Base-by-base conservation (phyloP, 2,797 vertebrate species). In the Lutjanus campechanus region DNA sequence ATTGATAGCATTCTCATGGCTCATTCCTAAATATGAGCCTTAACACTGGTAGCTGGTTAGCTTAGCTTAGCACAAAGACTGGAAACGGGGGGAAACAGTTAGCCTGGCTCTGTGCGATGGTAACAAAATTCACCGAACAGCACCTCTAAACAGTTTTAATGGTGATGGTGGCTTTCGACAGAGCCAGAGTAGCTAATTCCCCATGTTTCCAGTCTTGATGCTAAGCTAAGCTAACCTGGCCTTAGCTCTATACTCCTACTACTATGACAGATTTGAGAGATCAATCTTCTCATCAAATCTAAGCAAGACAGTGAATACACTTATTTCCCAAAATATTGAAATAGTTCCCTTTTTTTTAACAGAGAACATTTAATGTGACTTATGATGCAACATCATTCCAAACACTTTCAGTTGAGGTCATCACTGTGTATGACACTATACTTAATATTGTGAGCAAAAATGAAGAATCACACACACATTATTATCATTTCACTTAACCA, bases 191-290 rank as follows among this genome's bases (percentile, higher is more conserved):
- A 29, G 22, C 1, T 55, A 6, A 25, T 55, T 25, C 4, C 54
- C 17, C 47, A 16, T 8, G 10, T 11, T 11, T 53, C 19, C 22
- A 43, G 17, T 41, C 58, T 25, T 29, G 15, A 50, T 65, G 17
- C 50, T 46, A 41, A 55, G 20, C 40, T 29, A 40, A 29, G 70
- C 59, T 54, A 73, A 51, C n/a, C 43, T 20, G 55, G 47, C 36
- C 17, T 7, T 3, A 17, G 29, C 36, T 51, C 15, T 19, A 44
- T 17, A 62, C 36, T 11, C 29, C 29, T 50, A 50, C 29, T 36
- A 36, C 29, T 36, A 22, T 4, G 2, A 29, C 53, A 12, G 12
- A 15, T 11, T 3, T 25, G 20, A 25, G 11, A 13, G 54, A 43
- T 25, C 6, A 7, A 41, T 40, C 22, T 49, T 20, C 17, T 72